Conservation (phyloP, 2,113 vertebrate genomes). For the Microcebus griseorufus region DNA sequence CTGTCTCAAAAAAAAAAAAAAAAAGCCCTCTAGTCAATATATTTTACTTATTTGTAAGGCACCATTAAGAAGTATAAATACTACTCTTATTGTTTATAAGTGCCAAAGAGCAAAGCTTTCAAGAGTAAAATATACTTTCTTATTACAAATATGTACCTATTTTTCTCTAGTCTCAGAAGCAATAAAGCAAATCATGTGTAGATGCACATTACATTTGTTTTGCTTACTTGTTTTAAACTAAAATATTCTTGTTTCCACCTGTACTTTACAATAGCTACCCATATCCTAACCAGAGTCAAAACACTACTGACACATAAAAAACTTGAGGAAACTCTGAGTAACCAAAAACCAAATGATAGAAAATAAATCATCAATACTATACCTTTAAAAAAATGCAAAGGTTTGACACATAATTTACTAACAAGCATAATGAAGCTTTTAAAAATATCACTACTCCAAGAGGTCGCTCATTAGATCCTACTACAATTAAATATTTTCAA, state of each 20-base stretch:
- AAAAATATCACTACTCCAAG: background rate
- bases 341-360: background rate
- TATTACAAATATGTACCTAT: constrained; percentile 1
- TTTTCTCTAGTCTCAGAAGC: constrained; percentile 8
- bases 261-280: background rate
- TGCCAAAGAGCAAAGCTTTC: constrained; percentile 13
- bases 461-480: background rate
- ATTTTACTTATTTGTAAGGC: constrained; percentile 33
- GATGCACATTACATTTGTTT: background rate
- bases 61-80: background rate
- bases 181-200: background rate
- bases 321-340: background rate
- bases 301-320: background rate
- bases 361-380: background rate
- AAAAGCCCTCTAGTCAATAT: background rate
- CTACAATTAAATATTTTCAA: background rate
- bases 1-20: no score
- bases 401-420: constrained; percentile 23
- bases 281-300: background rate
- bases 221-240: constrained; percentile 17
- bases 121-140: constrained; percentile 1
- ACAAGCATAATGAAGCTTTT: background rate
- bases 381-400: background rate
- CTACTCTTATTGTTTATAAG: constrained; percentile 6
- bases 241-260: constrained; percentile 10